Evolutionary conservation across 2,888 invertebrate species (phyloP), one percentile per base, ranked within the genome.

Genomic region (Galerucella nymphaeae): DNA sequence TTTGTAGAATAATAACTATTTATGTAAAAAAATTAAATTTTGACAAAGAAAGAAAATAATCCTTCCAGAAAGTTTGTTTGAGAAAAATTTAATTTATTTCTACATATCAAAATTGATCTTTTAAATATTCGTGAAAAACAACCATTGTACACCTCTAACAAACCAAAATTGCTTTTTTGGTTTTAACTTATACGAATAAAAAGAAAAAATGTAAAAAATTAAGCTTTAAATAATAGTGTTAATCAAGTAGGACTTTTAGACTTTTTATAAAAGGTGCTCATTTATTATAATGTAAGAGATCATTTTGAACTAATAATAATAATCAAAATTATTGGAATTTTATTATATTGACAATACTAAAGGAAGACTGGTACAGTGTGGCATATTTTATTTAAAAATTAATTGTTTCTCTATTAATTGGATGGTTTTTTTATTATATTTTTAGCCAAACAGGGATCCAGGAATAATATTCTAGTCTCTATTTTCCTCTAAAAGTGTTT

Each of bases 321-420:
- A 23, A 38, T 59, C n/a, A 30, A 77, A 77, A 77, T 75, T 74
- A 75, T 76, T 71, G 64, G 74, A 77, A 75, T 70, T 72, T 72
- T 66, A 69, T 76, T 75, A 76, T 23, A 69, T 78, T 80, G 84
- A 84, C 84, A 84, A 84, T 84, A 84, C 82, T n/a, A n/a, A 80
- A 80, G 75, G 76, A 83, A 84, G 84, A 84, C 84, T 83, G 84
- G 70, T 62, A 78, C 42, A 16, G 55, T 63, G 16, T 62, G 69
- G 62, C 63, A 53, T 55, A 69, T 55, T 23, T 62, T 41, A 41
- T 59, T 30, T 8, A 14, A 73, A n/a, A 42, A 70, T 38, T 18
- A 65, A 45, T 68, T 63, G 41, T 66, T 61, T 45, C 70, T 62
- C 18, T 70, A 20, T 48, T 38, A 23, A 48, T 67, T 66, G 14